Conservation (phyloP, 2,113 vertebrate species). For the Garra rufa region DNA sequence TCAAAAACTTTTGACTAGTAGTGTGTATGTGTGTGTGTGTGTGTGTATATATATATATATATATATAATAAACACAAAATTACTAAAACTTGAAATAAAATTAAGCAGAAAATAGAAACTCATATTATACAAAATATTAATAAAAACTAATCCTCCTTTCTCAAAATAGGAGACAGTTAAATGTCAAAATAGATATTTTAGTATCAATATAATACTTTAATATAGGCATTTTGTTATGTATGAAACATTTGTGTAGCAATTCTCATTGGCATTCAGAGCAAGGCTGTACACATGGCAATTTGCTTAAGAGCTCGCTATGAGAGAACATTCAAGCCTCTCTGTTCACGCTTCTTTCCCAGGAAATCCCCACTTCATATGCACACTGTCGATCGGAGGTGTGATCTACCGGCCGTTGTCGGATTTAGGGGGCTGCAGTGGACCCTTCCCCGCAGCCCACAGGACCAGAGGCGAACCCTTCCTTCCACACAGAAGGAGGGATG, state of each 20-base stretch:
- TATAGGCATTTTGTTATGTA: not conserved
- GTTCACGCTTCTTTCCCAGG: conserved; percentile 58
- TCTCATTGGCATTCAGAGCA: conserved; percentile 54
- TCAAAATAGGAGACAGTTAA: too few species aligned
- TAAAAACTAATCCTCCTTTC: too few species aligned
- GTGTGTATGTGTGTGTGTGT: too few species aligned
- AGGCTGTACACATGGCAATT: conserved; percentile 50
- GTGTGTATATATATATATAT: too few species aligned
- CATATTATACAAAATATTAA: too few species aligned
- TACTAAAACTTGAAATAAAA: too few species aligned
- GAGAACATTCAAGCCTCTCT: conserved; percentile 47
- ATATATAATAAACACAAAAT: too few species aligned
- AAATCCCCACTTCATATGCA: conserved; percentile 62
- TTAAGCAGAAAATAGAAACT: too few species aligned
- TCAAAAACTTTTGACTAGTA: too few species aligned
- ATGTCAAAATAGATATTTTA: too few species aligned
- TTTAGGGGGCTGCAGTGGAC: conserved; percentile 45
- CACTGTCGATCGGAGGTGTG: conserved; percentile 57
- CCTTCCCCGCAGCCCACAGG: conserved; percentile 28
- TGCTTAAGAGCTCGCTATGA: conserved; percentile 57
- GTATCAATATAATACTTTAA: too few species aligned
- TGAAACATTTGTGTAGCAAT: not conserved
- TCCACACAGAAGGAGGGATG: conserved; percentile 33
- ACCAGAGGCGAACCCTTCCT: conserved; percentile 26
- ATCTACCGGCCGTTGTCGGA: conserved; percentile 47